phyloP scores from a whole-genome alignment of 2,113 vertebrate species.

The Triplophysa dalaica region DNA sequence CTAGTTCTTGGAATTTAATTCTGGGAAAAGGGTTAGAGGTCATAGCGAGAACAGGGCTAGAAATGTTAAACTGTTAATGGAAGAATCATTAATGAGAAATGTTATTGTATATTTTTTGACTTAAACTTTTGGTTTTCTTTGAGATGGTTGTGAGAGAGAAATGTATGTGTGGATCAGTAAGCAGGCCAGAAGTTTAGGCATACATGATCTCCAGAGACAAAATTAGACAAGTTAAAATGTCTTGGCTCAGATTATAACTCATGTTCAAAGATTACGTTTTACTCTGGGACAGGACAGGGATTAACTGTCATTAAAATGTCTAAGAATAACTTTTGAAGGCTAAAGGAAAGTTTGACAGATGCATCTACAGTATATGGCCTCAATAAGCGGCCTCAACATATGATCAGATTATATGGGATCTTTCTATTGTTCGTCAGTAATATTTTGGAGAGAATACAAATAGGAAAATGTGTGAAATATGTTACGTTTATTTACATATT shows the following conservation, averaged over 20 bases:
- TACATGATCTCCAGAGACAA: background rate
- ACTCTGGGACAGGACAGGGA: background rate
- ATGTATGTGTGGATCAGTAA: slow-evolving; percentile 1
- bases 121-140: background rate
- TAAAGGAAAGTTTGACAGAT: slow-evolving; percentile 5
- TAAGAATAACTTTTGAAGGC: background rate
- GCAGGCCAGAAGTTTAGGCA: slow-evolving; percentile 1
- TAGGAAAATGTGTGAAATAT: background rate
- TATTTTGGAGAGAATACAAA: background rate
- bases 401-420: background rate
- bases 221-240: background rate
- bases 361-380: background rate
- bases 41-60: background rate
- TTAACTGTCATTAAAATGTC: background rate
- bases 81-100: background rate
- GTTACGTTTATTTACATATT: background rate
- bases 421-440: background rate
- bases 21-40: slow-evolving; percentile 18
- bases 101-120: slow-evolving; percentile 16
- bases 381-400: background rate
- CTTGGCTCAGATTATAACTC: background rate
- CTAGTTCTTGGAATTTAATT: background rate
- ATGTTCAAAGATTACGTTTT: background rate
- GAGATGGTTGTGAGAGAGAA: background rate
- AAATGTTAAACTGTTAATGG: slow-evolving; percentile 20